A percentile compares a stretch with the other conserved stretches of the same genome.
These are phyloP conservation scores for Auanema freiburgensis DNA, from an alignment of 2,888 invertebrate species.

Conservation along the genomic window DNA sequence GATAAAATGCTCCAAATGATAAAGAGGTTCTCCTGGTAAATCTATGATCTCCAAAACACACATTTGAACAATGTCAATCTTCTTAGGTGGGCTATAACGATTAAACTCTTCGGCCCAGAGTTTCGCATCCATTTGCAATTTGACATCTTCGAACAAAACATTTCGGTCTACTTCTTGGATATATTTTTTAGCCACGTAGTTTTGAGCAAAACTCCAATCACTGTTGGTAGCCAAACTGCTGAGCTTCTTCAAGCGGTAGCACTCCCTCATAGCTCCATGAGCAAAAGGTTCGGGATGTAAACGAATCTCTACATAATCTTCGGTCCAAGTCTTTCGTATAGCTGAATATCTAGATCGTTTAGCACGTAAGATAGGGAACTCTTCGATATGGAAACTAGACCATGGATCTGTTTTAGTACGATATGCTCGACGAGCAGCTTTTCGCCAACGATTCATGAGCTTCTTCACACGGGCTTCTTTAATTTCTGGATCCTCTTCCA, in stretches of 20 bases:
- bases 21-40: conserved; percentile 66
- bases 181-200: conserved; percentile 71
- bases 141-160: conserved; percentile 71
- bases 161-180: conserved; percentile 66
- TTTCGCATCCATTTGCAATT: conserved; percentile 72
- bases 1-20: conserved; percentile 71
- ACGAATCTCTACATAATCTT: conserved; percentile 67
- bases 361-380: conserved; percentile 66
- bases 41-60: conserved; percentile 69
- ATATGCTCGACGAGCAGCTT: conserved; percentile 35
- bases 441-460: conserved; percentile 44
- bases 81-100: conserved; percentile 71
- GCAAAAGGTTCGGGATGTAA: conserved; percentile 67
- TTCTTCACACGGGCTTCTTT: conserved; percentile 22
- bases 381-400: conserved; percentile 68
- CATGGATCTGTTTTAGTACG: conserved; percentile 67
- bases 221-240: conserved; percentile 64
- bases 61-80: conserved; percentile 72
- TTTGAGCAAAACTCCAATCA: conserved; percentile 69
- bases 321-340: conserved; percentile 68
- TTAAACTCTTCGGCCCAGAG: conserved; percentile 72
- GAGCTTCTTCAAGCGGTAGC: conserved; percentile 69
- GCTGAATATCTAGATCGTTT: conserved; percentile 69
- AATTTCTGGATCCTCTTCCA: conserved; percentile 12
- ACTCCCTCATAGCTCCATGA: conserved; percentile 71